Base-by-base conservation (phyloP, 2,797 vertebrate genomes). In the Fistularia tabacaria region DNA sequence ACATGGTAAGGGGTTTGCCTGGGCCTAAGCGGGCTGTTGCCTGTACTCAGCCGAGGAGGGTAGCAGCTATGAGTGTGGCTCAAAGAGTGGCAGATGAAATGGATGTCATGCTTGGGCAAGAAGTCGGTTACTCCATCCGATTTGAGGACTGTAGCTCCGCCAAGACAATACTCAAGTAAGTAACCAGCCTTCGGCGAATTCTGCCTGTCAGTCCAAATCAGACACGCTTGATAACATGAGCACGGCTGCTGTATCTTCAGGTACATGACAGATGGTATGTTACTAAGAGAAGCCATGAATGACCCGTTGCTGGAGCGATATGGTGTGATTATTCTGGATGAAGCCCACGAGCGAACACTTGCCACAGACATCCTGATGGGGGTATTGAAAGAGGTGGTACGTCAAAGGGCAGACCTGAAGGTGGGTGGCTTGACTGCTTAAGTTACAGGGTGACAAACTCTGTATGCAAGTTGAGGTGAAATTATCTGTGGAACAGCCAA, bases 301-400 rank as follows among this genome's bases (percentile, higher is more conserved):
- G 97, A 99, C 81, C 96, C 96, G 3, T 86, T 99, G 64, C 85
- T 99, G 76, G 97, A 99, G 66, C 91, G 97, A 46, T 99, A 99
- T 0, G 96, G 97, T 48, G 97, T 99, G 38, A 97, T 99, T 77
- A 99, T 99, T 85, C 93, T 99, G 81, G 97, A 99, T 25, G 97
- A 99, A 79, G 97, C 97, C 65, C 97, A 99, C 64, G 97, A 99
- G 85, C 91, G 97, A 76, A 99, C 97, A 42, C 88, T 99, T 75
- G 97, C 97, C 73, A 99, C 97, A 9, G 97, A 99, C 84, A 99
- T 99, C 82, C 88, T 99, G 78, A 99, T 99, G 97, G 97, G 97
- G 13, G 97, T 99, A 66, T 82, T 99, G 44, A 99, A 99, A 81
- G 97, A 99, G 84, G 97, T 99, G 81, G 97, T 98, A 69, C 94